phyloP scores from a whole-genome alignment of 35 echinoderm and acorn worm genomes.

The Acanthaster planci region DNA sequence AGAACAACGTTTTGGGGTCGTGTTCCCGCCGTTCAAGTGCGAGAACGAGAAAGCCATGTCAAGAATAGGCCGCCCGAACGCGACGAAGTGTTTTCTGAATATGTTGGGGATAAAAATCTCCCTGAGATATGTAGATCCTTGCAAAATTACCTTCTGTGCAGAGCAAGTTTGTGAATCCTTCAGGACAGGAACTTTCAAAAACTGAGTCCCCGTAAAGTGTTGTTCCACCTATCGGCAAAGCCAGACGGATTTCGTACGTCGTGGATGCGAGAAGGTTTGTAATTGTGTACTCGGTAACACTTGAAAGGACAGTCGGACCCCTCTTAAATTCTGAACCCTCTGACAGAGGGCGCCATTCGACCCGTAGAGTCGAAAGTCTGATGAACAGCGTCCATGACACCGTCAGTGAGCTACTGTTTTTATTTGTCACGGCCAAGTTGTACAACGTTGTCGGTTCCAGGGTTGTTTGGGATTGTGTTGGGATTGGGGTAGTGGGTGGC shows the following conservation, averaged over 20 bases:
- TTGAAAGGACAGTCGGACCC: neutral
- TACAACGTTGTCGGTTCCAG: neutral
- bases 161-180: neutral
- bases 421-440: neutral
- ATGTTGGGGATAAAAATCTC: no score
- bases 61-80: no score
- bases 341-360: neutral
- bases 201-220: neutral
- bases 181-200: constrained; percentile 6
- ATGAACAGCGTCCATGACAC: neutral
- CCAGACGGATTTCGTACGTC: constrained; percentile 19
- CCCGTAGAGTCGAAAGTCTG: neutral
- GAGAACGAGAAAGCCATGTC: no score
- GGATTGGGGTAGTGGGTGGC: neutral
- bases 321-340: constrained; percentile 4
- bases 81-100: no score
- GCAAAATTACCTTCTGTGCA: neutral
- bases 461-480: neutral
- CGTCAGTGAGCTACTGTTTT: neutral
- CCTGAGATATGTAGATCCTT: no score
- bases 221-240: neutral
- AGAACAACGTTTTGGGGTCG: no score
- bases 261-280: neutral
- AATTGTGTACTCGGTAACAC: constrained; percentile 2
- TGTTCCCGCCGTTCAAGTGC: no score